A percentile compares a stretch with the other conserved stretches of the same genome.
phyloP scores from a whole-genome alignment of 2,888 invertebrate genomes.

The Penaeus monodon region DNA sequence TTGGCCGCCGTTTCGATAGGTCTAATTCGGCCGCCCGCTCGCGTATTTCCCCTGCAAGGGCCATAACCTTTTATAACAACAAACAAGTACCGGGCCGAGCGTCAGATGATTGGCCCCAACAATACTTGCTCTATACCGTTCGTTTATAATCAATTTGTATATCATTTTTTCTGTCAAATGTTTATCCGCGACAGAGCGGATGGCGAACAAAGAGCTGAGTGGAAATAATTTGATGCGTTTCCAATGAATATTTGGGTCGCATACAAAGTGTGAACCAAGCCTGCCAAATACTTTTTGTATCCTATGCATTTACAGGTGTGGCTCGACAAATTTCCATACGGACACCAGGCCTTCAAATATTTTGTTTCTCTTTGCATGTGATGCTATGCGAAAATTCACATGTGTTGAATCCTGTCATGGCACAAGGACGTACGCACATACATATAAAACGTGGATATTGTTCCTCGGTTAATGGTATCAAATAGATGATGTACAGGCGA shows the following conservation, averaged over 20 bases:
- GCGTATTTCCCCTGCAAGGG: too few species aligned
- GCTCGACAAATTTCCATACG: slow-evolving; percentile 17
- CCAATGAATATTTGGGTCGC: slow-evolving; percentile 29
- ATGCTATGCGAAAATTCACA: slow-evolving; percentile 19
- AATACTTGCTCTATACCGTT: too few species aligned
- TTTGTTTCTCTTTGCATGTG: slow-evolving; percentile 19
- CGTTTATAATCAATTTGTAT: background rate
- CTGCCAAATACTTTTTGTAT: slow-evolving; percentile 1
- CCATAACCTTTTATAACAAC: too few species aligned
- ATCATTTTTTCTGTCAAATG: background rate
- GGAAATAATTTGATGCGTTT: slow-evolving; percentile 40
- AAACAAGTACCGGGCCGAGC: too few species aligned
- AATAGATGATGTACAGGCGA: too few species aligned
- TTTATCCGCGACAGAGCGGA: background rate
- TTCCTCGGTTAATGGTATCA: background rate
- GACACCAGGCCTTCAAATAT: slow-evolving; percentile 29
- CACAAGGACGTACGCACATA: background rate
- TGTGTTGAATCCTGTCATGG: background rate
- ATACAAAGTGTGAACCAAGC: slow-evolving; percentile 36
- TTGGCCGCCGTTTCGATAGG: too few species aligned
- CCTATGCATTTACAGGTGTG: slow-evolving; percentile 22
- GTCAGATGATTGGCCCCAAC: too few species aligned
- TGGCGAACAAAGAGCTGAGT: slow-evolving; percentile 1
- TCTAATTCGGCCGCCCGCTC: too few species aligned
- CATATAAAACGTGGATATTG: background rate